Base-by-base conservation (phyloP, 2,888 invertebrate genomes). In the Neoaliturus tenellus region DNA sequence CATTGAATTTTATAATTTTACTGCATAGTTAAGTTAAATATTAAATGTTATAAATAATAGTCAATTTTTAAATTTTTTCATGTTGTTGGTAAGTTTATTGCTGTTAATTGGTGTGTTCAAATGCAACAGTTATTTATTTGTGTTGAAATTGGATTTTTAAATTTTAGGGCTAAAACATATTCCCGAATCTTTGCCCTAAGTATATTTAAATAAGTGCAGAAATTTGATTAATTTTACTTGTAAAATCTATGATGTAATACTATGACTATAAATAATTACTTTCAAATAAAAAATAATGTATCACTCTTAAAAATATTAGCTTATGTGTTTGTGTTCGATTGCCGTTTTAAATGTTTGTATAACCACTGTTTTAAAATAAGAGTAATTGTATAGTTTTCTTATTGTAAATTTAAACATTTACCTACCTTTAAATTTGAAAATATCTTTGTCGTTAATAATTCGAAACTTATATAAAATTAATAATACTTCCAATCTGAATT, bases 61-160 rank as follows among this genome's bases (percentile, higher is more conserved):
- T 69, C 44, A 44, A 44, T 44, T 75, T 44, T 41, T 20, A 75
- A 44, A 25, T 28, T 17, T 48, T 75, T 41, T 44, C 41, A 44
- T 44, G 75, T 75, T 73, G 71, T 69, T 71, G 20, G 41, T 75
- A 75, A 75, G n/a, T 75, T 48, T 75, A 75, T 44, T 35, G 41
- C 35, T 75, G 75, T 75, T 75, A 25, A 44, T 62, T 62, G 28
- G 14, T 28, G 12, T 28, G 62, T 62, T 62, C 31, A 12, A 62
- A 62, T 4, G 28, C 62, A 28, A 62, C 62, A 62, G 17, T 14
- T 31, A 31, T 55, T 55, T 5, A 55, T 28, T 62, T 62, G 4
- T 62, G 62, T 62, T 62, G 14, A 62, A 62, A 28, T 20, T 62
- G 20, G 23, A 12, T 51, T 51, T 51, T 48, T 35, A 14, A 48